Conservation (phyloP, 1,140 invertebrate genomes). For the Danaus melanippus region DNA sequence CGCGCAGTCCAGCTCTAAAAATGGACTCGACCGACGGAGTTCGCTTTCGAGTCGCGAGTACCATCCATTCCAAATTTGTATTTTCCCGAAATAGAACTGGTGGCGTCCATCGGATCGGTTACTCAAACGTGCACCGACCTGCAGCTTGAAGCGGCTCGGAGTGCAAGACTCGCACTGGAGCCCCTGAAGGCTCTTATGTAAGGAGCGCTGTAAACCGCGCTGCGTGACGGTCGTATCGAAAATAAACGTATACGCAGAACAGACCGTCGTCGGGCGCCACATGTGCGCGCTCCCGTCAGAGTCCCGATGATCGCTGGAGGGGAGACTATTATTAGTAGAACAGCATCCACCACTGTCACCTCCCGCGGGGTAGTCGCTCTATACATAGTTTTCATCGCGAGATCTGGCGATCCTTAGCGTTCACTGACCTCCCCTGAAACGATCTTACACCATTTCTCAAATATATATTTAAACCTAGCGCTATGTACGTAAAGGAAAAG, state of each 20-base stretch:
- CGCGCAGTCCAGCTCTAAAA: slow-evolving; percentile 74
- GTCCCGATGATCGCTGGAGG: slow-evolving; percentile 57
- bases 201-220: slow-evolving; percentile 59
- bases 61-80: slow-evolving; percentile 84
- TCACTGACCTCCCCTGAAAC: slow-evolving; percentile 62
- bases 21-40: slow-evolving; percentile 70
- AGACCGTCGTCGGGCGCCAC: slow-evolving; percentile 28
- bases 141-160: slow-evolving; percentile 44
- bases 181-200: slow-evolving; percentile 55
- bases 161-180: slow-evolving; percentile 37
- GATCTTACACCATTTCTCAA: slow-evolving; percentile 5
- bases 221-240: slow-evolving; percentile 65
- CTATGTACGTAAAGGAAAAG: neutral
- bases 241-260: slow-evolving; percentile 60
- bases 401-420: slow-evolving; percentile 64
- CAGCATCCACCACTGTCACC: slow-evolving; percentile 69
- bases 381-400: slow-evolving; percentile 65
- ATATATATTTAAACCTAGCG: neutral
- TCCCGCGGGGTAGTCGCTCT: slow-evolving; percentile 66
- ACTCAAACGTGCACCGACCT: slow-evolving; percentile 67
- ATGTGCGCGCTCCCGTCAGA: slow-evolving; percentile 46
- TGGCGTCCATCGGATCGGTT: slow-evolving; percentile 73
- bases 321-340: slow-evolving; percentile 69
- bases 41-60: slow-evolving; percentile 66
- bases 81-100: slow-evolving; percentile 82